These are phyloP conservation scores for Celastrina argiolus DNA, from an alignment of 2,888 invertebrate species.

Conservation along the genomic window DNA sequence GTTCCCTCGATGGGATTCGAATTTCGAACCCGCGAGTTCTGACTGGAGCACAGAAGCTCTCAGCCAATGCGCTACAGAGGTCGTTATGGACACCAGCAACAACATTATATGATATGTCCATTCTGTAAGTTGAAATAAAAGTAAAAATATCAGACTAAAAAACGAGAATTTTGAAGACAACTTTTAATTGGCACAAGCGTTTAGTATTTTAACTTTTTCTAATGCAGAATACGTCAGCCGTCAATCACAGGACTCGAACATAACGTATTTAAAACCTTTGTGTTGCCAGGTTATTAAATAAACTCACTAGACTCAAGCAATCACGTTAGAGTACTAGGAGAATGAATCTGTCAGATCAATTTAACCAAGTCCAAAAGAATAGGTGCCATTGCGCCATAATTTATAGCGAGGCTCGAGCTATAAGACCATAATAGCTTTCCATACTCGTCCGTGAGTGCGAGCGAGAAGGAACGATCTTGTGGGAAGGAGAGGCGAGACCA, in stretches of 20 bases:
- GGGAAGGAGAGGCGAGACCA: slow-evolving; percentile 59
- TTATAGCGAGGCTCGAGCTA: slow-evolving; percentile 66
- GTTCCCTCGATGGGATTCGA: too few relatives aligned
- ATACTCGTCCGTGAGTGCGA: slow-evolving; percentile 62
- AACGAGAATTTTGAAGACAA: too few relatives aligned
- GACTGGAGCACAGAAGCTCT: too few relatives aligned
- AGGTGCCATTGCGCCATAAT: slow-evolving; percentile 72
- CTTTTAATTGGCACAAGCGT: too few relatives aligned
- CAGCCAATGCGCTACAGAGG: too few relatives aligned
- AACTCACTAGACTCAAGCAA: background rate
- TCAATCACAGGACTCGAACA: background rate
- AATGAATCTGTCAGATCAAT: slow-evolving; percentile 57
- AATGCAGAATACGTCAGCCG: too few relatives aligned
- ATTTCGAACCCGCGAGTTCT: too few relatives aligned
- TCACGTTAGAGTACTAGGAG: slow-evolving; percentile 34
- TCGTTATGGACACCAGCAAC: too few relatives aligned
- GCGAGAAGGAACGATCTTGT: slow-evolving; percentile 45
- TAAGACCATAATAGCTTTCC: slow-evolving; percentile 70
- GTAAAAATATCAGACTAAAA: too few relatives aligned
- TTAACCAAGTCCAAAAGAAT: slow-evolving; percentile 59
- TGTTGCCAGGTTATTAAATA: background rate
- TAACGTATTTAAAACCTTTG: background rate
- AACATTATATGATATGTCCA: too few relatives aligned
- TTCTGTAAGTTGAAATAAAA: too few relatives aligned
- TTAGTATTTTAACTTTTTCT: too few relatives aligned